Percentiles rank a stretch among this genome's conserved stretches.
phyloP scores from a whole-genome alignment of 1,140 invertebrate genomes.

The Neoseiulus cucumeris region DNA sequence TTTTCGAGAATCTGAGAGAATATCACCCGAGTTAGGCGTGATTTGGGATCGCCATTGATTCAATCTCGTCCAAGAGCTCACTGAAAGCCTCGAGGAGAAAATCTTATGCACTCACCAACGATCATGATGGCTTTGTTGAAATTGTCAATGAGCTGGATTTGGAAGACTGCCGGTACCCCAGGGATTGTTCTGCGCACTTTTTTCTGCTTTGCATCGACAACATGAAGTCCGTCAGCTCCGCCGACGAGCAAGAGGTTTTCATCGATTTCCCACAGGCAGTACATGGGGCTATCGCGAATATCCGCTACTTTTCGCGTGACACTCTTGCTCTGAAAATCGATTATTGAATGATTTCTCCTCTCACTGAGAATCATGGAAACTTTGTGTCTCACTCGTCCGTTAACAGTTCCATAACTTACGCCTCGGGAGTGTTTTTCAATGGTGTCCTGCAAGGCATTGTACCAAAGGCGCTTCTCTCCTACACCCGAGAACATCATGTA shows the following conservation, averaged over 20 bases:
- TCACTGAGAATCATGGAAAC: no score
- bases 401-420: not conserved
- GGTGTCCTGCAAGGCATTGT: not conserved
- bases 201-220: not conserved
- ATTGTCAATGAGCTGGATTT: not conserved
- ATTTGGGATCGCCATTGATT: no score
- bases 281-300: not conserved
- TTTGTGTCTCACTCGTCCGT: no score
- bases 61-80: no score
- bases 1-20: not conserved
- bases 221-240: not conserved
- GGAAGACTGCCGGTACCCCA: not conserved
- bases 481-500: not conserved
- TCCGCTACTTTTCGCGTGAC: not conserved
- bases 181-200: not conserved
- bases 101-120: not conserved
- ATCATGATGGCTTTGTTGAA: conserved; percentile 7
- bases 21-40: not conserved
- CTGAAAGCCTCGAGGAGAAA: not conserved
- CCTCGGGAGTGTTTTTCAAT: not conserved
- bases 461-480: not conserved
- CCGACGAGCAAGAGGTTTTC: not conserved
- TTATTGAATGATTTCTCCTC: not conserved
- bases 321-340: not conserved
- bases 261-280: conserved; percentile 4